These are phyloP conservation scores for Notarius quadriscutis DNA, from an alignment of 2,113 vertebrate species.

Conservation along the genomic window DNA sequence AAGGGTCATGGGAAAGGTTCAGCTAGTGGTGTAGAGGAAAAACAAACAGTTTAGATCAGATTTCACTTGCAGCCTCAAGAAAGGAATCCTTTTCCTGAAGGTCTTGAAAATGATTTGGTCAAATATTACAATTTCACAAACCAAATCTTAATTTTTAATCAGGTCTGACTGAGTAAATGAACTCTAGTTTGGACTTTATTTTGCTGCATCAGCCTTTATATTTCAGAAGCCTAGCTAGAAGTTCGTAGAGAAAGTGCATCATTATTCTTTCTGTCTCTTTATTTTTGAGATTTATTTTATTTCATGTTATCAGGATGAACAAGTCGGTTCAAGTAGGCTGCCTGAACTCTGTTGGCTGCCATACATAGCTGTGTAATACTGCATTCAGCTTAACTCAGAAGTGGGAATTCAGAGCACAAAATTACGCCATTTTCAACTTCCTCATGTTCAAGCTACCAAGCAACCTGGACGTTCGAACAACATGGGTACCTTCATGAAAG, in stretches of 20 bases:
- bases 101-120: background rate
- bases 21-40: slow-evolving; percentile 54
- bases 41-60: slow-evolving; percentile 58
- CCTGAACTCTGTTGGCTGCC: background rate
- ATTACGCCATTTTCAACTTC: background rate
- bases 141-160: background rate
- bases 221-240: background rate
- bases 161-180: background rate
- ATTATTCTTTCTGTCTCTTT: background rate
- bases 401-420: background rate
- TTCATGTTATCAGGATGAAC: background rate
- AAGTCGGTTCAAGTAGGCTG: background rate
- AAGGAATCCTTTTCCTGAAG: slow-evolving; percentile 37
- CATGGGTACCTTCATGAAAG: background rate
- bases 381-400: background rate
- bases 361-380: background rate
- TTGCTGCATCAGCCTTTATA: background rate
- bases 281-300: background rate
- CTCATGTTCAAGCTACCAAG: background rate
- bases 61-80: slow-evolving; percentile 49
- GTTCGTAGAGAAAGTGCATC: background rate
- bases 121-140: background rate
- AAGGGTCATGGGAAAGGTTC: slow-evolving; percentile 62
- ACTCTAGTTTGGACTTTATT: background rate
- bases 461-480: background rate